A percentile compares a stretch with the other conserved stretches of the same genome.
Conservation (phyloP, 2,113 vertebrate species). For the Festucalex cinctus region DNA sequence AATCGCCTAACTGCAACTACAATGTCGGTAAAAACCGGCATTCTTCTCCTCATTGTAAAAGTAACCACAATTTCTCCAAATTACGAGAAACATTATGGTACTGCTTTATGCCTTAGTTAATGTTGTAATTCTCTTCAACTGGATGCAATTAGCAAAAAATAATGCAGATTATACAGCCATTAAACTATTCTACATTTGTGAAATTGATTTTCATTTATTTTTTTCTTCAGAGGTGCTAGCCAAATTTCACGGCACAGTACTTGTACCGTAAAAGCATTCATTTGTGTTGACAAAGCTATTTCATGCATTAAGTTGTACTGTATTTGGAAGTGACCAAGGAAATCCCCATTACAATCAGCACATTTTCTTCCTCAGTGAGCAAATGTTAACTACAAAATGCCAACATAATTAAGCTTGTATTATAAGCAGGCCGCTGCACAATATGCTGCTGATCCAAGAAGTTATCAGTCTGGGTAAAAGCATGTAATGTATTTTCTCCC, state of each 20-base stretch:
- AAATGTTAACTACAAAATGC: neutral
- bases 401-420: neutral
- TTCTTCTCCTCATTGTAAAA: neutral
- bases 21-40: neutral
- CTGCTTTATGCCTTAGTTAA: neutral
- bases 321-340: neutral
- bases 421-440: too few species aligned
- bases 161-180: neutral
- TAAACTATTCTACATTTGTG: neutral
- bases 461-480: too few species aligned
- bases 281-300: neutral
- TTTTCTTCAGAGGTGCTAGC: neutral
- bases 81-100: neutral
- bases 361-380: neutral
- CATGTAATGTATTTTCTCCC: too few species aligned
- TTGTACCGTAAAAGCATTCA: neutral
- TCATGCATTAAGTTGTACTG: neutral
- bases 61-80: neutral
- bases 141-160: neutral
- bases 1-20: neutral
- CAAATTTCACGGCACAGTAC: neutral
- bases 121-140: neutral
- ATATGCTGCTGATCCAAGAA: too few species aligned
- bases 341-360: neutral
- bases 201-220: neutral